Conservation (phyloP, 1,140 invertebrate genomes). For the Anastatus disparis region DNA sequence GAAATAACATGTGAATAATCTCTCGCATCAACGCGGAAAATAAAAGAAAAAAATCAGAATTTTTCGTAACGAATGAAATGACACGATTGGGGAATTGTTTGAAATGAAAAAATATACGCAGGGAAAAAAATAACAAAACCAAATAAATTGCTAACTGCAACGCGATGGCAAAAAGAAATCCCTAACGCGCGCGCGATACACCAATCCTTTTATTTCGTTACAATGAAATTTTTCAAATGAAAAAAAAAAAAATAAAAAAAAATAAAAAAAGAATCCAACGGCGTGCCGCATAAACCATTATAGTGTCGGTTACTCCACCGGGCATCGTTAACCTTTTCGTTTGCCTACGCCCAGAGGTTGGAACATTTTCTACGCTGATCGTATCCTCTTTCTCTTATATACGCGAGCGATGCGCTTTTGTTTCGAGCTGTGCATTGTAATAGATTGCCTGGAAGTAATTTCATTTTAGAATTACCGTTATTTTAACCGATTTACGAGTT, state of each 20-base stretch:
- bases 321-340: slow-evolving; percentile 29
- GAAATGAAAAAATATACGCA: neutral
- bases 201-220: slow-evolving; percentile 13
- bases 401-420: slow-evolving; percentile 15
- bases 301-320: neutral
- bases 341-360: no score
- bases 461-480: slow-evolving; percentile 9
- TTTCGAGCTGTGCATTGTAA: slow-evolving; percentile 10
- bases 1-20: no score
- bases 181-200: neutral
- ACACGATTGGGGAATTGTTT: no score
- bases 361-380: no score
- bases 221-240: slow-evolving; percentile 25
- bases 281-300: slow-evolving; percentile 12
- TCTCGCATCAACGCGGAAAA: no score
- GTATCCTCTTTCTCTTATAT: neutral
- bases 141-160: slow-evolving; percentile 5
- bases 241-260: neutral
- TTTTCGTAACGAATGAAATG: no score
- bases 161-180: slow-evolving; percentile 8
- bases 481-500: neutral
- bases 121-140: neutral
- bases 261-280: neutral
- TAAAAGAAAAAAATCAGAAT: neutral
- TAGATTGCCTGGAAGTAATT: slow-evolving; percentile 32